Evolutionary conservation across 2,113 vertebrate species (phyloP), one percentile per base, ranked within the genome.

Genomic region (Pipra filicauda): DNA sequence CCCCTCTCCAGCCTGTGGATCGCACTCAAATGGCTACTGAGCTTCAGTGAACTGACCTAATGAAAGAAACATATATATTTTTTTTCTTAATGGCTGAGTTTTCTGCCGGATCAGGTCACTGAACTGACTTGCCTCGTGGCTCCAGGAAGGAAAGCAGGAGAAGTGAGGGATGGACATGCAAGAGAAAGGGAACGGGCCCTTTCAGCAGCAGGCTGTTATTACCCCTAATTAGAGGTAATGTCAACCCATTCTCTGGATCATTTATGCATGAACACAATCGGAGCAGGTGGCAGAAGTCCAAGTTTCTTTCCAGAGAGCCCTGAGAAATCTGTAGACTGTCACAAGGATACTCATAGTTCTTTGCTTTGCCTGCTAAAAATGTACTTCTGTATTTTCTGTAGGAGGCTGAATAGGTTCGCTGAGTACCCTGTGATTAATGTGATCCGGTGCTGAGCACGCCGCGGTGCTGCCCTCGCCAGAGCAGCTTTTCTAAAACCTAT

Each of bases 211-310:
- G 69, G 27, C 84, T 92, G 88, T 83, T 90, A 86, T 95, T 96
- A 92, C 57, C 79, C 57, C 65, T 96, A 84, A 92, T 93, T 93
- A 93, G 88, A 93, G 86, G 70, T 92, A 97, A 97, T 70, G 85
- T 94, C 95, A 95, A 21, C 89, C 91, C 86, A 72, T 95, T 95
- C 95, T 80, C 93, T 91, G 76, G 73, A 91, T 95, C 96, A 67
- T 95, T 95, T 96, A 67, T 95, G 93, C 94, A 81, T 82, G 93
- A 95, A 95, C 86, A 94, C 92, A 96, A 83, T 93, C 9, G 57
- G 74, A 96, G 48, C 91, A 86, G 89, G 88, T 94, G 85, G 93
- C 95, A 81, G 72, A 86, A 94, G 65, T 95, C 93, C 95, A 95
- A 81, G 85, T 86, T 96, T 92, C 95, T 78, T 88, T 84, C 88